Evolutionary conservation across 2,113 vertebrate genomes (phyloP).

Genomic region (Dicerorhinus sumatrensis): DNA sequence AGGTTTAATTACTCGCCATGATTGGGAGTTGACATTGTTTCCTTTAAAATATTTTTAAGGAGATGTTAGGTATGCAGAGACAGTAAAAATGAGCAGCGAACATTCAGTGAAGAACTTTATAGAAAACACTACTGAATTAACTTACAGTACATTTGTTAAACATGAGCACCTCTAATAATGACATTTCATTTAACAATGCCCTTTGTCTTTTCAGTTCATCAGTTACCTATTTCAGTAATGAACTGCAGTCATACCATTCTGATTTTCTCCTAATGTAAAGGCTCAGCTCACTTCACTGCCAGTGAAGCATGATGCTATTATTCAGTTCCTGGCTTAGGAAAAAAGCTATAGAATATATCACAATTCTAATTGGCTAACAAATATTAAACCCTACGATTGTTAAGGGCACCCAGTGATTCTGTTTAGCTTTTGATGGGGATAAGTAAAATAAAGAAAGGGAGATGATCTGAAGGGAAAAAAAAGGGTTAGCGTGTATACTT

Average conservation of each 20-base stretch:
- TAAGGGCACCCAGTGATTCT: conserved; percentile 82
- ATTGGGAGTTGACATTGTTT: conserved; percentile 48
- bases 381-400: conserved; percentile 82
- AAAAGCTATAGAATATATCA: conserved; percentile 89
- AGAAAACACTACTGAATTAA: conserved; percentile 91
- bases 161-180: conserved; percentile 93
- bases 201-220: conserved; percentile 94
- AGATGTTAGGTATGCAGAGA: conserved; percentile 67
- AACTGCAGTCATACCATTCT: conserved; percentile 92
- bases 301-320: conserved; percentile 92
- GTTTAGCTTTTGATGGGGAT: conserved; percentile 80
- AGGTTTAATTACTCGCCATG: conserved; percentile 6
- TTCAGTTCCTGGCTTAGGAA: conserved; percentile 89
- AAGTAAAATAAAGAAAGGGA: conserved; percentile 78
- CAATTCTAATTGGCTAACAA: conserved; percentile 87
- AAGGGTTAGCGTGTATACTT: conserved; percentile 77
- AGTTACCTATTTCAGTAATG: conserved; percentile 93
- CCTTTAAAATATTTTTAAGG: conserved; percentile 77
- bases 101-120: conserved; percentile 87
- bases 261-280: conserved; percentile 92
- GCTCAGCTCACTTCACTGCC: conserved; percentile 90
- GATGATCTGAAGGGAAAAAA: conserved; percentile 33
- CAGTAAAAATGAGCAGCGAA: conserved; percentile 78
- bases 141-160: conserved; percentile 93
- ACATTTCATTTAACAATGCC: conserved; percentile 94